Evolutionary conservation across 2,113 vertebrate species (phyloP), one percentile per base, ranked within the genome.

Genomic region (Sinocyclocheilus grahami): DNA sequence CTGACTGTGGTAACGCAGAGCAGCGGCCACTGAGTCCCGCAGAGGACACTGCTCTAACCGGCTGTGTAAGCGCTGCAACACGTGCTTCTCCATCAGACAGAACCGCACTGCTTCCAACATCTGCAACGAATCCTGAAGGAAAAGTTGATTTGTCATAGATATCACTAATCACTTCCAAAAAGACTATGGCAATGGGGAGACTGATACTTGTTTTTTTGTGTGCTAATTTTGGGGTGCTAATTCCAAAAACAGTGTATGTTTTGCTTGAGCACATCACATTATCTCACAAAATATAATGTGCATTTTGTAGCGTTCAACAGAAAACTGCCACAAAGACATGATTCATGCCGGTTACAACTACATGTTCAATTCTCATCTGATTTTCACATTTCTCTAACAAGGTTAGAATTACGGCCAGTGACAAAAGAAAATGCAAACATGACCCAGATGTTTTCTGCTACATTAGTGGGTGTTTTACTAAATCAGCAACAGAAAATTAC

Each of bases 91-190:
- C 93, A 99, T 99, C 88, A 99, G 93, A 76, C 97, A 96, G 92
- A 99, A 99, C 11, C 98, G 97, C 89, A 99, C 98, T 0, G 97
- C 96, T 79, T 98, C 96, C 7, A 99, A 94, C 87, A 99, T 96
- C 90, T 94, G 96, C 76, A 97, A 95, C 8, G 95, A 93, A 82
- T 97, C 96, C 78, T 95, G 89, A 1, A 78, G 37, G 82, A 48
- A 13, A 71, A 69, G 4, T 18, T 53, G 16, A 72, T 27, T 30
- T 33, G 53, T 37, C 10, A 37, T 12, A 71, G 3, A 71, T 39
- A 39, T 22, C 55, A 58, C 18, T 58, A 2, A 42, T 42, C 5
- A 46, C 14, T 5, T 53, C 51, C 51, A 53, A 53, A 48, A 10
- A 2, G 42, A 46, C 39, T 37, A 5, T 37, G 37, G 5, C 37